These are phyloP conservation scores for Thysanoteuthis rhombus DNA, from an alignment of 2,888 invertebrate species.

Conservation along the genomic window DNA sequence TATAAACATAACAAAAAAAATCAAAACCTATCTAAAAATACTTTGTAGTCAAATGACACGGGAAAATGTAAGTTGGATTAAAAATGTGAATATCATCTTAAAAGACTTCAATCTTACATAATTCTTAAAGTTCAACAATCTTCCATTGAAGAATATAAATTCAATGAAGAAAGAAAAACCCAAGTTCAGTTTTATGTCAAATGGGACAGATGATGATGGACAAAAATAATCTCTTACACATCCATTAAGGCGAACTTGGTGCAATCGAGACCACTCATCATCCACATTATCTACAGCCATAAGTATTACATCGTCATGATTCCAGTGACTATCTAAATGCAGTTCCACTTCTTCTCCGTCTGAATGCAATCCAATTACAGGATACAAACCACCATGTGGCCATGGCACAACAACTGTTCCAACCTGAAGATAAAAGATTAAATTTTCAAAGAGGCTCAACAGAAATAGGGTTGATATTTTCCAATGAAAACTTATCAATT, in stretches of 20 bases:
- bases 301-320: slow-evolving; percentile 67
- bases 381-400: slow-evolving; percentile 66
- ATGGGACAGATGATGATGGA: neutral
- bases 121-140: no score
- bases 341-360: slow-evolving; percentile 69
- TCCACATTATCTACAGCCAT: slow-evolving; percentile 71
- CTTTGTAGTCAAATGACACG: no score
- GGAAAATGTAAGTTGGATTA: no score
- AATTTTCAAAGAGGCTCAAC: neutral
- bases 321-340: slow-evolving; percentile 65
- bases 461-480: neutral
- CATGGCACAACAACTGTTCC: slow-evolving; percentile 57
- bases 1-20: no score
- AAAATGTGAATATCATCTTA: no score
- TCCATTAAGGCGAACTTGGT: slow-evolving; percentile 70
- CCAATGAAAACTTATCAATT: neutral
- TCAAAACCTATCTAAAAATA: no score
- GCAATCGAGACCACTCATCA: slow-evolving; percentile 70
- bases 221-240: slow-evolving; percentile 56
- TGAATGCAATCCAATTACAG: slow-evolving; percentile 69
- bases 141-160: no score
- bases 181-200: no score
- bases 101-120: no score
- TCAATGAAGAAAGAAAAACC: no score
- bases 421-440: slow-evolving; percentile 47